Evolutionary conservation across 2,113 vertebrate species (phyloP), one percentile per base, ranked within the genome.

Genomic region (Python bivittatus): DNA sequence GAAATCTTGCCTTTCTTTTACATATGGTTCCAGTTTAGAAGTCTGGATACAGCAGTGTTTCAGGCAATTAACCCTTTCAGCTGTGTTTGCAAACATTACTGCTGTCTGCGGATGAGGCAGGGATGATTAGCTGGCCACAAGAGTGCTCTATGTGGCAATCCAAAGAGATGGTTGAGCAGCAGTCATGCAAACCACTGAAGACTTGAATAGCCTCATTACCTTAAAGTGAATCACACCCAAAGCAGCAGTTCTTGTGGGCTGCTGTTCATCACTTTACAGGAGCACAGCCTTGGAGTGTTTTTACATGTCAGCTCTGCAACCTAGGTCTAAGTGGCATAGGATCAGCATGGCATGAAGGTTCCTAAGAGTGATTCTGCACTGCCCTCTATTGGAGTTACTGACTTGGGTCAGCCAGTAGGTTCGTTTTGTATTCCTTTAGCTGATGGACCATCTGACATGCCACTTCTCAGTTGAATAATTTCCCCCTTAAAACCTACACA

Each of bases 1-100:
- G 95, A 96, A 97, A 96, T 95, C 91, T 96, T 96, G 94, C 94
- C 93, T 96, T 97, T 96, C 93, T 94, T 96, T 96, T 96, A 96
- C 97, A 97, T 97, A 97, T 97, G 97, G 92, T 97, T 97, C 96
- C 92, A 91, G 95, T 97, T 97, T 97, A 94, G 92, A 54, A 96
- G 95, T 94, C 95, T 95, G 92, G 92, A 93, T 95, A 91, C 56
- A 3, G 94, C 90, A 93, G 93, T 95, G 94, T 93, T 95, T 86
- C 88, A 93, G 94, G 84, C 53, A 93, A 95, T 97, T 96, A 97
- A 97, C 96, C 95, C 96, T 93, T 97, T 95, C 93, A 90, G 88
- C 33, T 88, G 96, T 13, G 94, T 92, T 12, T 91, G 90, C 92
- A 93, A 6, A 95, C 95, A 94, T 44, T 96, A 56, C 87, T 84